Evolutionary conservation across 53 echinoderm and acorn worm species (phyloP).

Genomic region (Holothuria scabra): DNA sequence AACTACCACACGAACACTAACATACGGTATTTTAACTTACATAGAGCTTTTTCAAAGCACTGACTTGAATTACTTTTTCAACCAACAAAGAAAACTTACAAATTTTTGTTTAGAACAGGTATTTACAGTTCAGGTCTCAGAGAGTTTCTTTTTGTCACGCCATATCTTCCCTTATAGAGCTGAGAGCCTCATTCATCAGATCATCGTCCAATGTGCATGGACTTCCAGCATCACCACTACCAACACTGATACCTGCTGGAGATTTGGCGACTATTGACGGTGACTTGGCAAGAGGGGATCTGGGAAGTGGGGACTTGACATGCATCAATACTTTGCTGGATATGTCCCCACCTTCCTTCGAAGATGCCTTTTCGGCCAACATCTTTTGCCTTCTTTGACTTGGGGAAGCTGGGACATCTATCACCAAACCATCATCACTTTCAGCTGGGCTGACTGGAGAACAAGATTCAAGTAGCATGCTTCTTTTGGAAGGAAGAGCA

Average conservation of each 20-base stretch:
- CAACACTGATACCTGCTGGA: conserved; percentile 59
- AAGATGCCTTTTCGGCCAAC: conserved; percentile 31
- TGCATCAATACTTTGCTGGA: conserved; percentile 30
- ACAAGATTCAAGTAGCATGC: conserved; percentile 51
- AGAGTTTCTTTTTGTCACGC: neutral
- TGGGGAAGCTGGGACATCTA: conserved; percentile 83
- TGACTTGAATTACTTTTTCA: too few species aligned
- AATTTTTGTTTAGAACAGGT: too few species aligned
- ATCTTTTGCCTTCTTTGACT: conserved; percentile 38
- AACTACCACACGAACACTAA: too few species aligned
- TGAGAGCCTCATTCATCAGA: conserved; percentile 94
- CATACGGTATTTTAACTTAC: too few species aligned
- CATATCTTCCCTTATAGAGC: conserved; percentile 66
- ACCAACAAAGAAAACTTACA: too few species aligned
- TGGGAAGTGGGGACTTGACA: conserved; percentile 37
- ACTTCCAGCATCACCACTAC: conserved; percentile 64
- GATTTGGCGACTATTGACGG: conserved; percentile 47
- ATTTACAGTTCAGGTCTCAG: neutral
- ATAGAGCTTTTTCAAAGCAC: too few species aligned
- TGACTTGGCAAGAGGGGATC: conserved; percentile 64
- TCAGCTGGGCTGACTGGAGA: conserved; percentile 74
- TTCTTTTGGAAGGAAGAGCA: conserved; percentile 59
- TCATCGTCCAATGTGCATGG: conserved; percentile 96
- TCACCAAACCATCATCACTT: conserved; percentile 80
- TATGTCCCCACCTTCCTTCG: conserved; percentile 49